Conservation (phyloP, 2,888 invertebrate species). For the Eueremaeus valkanovi region DNA sequence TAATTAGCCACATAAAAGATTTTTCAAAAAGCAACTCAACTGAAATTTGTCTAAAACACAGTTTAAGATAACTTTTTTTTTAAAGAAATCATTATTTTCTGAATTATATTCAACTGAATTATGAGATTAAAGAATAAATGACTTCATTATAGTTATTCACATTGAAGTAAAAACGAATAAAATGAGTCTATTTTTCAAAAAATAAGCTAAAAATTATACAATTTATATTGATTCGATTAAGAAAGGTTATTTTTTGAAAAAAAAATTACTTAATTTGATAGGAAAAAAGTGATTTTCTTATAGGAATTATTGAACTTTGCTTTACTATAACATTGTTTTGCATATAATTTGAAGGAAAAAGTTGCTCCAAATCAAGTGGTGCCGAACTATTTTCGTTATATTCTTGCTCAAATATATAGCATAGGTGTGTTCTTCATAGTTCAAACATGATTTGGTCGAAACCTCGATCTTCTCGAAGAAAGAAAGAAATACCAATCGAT, state of each 20-base stretch:
- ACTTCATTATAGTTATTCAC: neutral
- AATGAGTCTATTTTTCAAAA: no score
- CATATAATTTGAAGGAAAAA: no score
- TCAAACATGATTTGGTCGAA: conserved; percentile 3
- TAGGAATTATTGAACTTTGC: neutral
- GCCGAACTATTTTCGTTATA: neutral
- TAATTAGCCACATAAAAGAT: neutral
- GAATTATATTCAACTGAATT: neutral
- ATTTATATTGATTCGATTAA: no score
- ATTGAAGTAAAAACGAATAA: neutral
- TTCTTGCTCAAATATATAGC: neutral
- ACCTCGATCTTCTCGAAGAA: neutral
- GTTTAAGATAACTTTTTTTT: no score
- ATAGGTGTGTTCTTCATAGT: conserved; percentile 9
- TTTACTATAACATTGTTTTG: neutral
- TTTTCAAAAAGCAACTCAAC: neutral
- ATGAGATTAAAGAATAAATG: neutral
- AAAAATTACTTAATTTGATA: no score
- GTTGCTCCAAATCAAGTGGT: no score
- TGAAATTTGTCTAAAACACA: neutral
- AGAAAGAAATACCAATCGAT: conserved; percentile 10
- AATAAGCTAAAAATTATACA: no score
- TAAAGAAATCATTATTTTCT: no score
- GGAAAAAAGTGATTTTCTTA: neutral
- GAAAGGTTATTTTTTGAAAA: no score